These are phyloP conservation scores for Vidua chalybeata DNA, from an alignment of 2,113 vertebrate species.

Conservation along the genomic window DNA sequence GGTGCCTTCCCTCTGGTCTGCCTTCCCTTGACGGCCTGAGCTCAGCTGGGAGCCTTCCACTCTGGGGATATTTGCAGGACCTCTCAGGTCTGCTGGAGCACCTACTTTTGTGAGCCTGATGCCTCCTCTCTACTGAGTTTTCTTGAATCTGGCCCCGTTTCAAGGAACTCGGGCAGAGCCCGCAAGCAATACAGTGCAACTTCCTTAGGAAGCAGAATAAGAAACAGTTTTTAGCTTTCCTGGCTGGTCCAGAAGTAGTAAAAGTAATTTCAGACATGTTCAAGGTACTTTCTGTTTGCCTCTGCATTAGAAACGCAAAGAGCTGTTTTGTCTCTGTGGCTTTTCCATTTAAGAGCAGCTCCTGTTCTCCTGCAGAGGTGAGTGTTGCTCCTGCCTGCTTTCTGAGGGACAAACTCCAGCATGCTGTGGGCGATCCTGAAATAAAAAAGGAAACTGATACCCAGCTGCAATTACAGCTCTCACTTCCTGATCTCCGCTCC, in stretches of 20 bases:
- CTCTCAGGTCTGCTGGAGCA: background rate
- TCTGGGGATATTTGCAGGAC: background rate
- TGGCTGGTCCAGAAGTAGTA: background rate
- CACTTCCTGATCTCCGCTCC: conserved; percentile 31
- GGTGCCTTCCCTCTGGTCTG: background rate
- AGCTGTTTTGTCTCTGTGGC: background rate
- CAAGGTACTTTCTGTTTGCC: background rate
- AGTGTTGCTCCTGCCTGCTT: background rate
- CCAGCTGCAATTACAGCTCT: conserved; percentile 48
- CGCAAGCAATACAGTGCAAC: background rate
- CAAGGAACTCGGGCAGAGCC: background rate
- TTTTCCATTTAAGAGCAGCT: background rate
- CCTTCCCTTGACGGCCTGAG: background rate
- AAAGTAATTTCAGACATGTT: background rate
- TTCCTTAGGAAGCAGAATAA: background rate
- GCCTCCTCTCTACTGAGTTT: background rate
- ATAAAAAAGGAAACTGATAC: conserved; percentile 48
- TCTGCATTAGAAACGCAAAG: background rate
- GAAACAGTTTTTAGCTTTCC: background rate
- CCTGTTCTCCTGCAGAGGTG: background rate
- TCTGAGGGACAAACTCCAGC: background rate
- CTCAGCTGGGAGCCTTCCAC: background rate
- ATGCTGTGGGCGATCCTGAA: background rate
- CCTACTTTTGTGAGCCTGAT: background rate
- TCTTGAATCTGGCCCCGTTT: background rate